phyloP scores from a whole-genome alignment of 2,113 vertebrate genomes.

The Chrysemys picta region DNA sequence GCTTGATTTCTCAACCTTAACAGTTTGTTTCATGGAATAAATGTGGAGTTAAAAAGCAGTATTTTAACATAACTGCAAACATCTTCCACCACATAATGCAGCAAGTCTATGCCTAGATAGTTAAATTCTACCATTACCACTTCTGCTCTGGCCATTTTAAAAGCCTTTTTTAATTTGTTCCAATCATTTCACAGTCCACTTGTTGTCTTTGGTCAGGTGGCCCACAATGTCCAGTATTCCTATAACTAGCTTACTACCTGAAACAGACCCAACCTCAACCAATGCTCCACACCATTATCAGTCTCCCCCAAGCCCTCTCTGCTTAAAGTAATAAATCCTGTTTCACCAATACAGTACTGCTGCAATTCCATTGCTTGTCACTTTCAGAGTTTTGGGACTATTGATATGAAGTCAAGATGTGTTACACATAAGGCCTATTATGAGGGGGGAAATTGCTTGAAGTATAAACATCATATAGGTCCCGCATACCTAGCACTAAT shows the following conservation, averaged over 20 bases:
- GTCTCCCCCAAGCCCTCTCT: neutral
- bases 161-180: neutral
- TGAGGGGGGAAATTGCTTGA: neutral
- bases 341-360: neutral
- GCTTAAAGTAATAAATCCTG: neutral
- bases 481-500: neutral
- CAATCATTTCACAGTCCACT: conserved; percentile 15
- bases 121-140: neutral
- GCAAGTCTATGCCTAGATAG: neutral
- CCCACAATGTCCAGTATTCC: neutral
- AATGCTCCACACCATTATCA: neutral
- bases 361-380: neutral
- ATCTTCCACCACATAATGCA: neutral
- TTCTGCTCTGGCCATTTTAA: conserved; percentile 1
- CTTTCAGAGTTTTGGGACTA: neutral
- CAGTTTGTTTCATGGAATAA: neutral
- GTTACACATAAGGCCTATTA: rapidly evolving
- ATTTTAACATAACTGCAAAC: neutral
- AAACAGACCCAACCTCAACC: neutral
- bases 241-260: neutral
- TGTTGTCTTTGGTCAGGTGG: neutral
- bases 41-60: conserved; percentile 7
- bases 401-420: neutral
- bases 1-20: neutral
- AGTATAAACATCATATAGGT: neutral